Evolutionary conservation across 1,140 invertebrate genomes (phyloP).

Genomic region (Pseudachorutes palmiensis): DNA sequence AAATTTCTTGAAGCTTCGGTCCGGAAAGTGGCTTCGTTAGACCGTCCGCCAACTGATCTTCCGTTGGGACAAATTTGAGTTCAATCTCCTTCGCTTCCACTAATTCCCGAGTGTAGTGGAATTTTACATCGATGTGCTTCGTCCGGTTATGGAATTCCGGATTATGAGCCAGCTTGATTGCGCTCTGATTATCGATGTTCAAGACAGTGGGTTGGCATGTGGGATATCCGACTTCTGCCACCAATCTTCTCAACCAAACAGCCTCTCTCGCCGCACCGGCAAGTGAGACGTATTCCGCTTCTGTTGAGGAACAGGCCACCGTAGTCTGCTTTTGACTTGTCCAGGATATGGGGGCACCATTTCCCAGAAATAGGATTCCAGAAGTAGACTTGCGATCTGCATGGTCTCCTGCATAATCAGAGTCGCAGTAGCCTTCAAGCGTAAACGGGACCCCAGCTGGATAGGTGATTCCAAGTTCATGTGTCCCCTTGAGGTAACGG

Average conservation of each 20-base stretch:
- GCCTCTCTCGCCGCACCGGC: constrained; percentile 33
- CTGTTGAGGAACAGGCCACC: constrained; percentile 41
- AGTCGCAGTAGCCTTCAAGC: constrained; percentile 34
- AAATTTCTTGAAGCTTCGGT: constrained; percentile 3
- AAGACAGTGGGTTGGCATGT: constrained; percentile 23
- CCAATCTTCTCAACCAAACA: constrained; percentile 38
- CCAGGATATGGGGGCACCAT: constrained; percentile 39
- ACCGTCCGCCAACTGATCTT: constrained; percentile 14
- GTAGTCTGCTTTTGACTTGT: constrained; percentile 38
- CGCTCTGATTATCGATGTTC: constrained; percentile 40
- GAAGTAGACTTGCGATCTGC: constrained; percentile 27
- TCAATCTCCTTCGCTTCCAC: neutral
- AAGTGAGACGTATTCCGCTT: constrained; percentile 42
- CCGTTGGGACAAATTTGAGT: neutral
- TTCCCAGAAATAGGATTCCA: constrained; percentile 28
- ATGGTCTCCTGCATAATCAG: constrained; percentile 37
- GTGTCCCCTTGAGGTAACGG: constrained; percentile 42
- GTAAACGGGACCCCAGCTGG: neutral
- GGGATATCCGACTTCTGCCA: constrained; percentile 34
- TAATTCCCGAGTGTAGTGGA: constrained; percentile 33
- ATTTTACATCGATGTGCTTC: constrained; percentile 40
- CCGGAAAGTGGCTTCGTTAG: constrained; percentile 14
- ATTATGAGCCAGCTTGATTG: constrained; percentile 41
- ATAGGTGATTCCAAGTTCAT: constrained; percentile 20
- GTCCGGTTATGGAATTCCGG: constrained; percentile 43